Evolutionary conservation across 2,797 vertebrate species (phyloP).

Genomic region (Ibycter americanus): DNA sequence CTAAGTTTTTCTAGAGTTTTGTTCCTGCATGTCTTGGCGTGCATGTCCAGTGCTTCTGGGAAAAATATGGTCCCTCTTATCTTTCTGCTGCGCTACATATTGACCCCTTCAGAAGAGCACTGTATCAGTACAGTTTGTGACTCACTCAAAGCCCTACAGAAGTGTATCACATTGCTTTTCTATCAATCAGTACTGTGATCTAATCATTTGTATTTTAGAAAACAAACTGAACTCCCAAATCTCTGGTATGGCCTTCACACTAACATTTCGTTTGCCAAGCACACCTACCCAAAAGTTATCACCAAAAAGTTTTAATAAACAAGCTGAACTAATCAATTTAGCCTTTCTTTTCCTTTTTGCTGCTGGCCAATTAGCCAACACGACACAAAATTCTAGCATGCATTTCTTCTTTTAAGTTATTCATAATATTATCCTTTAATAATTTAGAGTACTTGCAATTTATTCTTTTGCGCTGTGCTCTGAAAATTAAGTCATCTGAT

Average conservation of each 20-base stretch:
- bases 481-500: slow-evolving; percentile 37
- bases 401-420: slow-evolving; percentile 8
- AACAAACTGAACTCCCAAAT: not conserved
- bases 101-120: not conserved
- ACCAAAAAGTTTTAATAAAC: not conserved
- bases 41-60: not conserved
- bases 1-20: not conserved
- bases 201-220: not conserved
- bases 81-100: not conserved
- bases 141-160: not conserved
- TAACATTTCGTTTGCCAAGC: not conserved
- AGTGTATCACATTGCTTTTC: not conserved
- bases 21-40: not conserved
- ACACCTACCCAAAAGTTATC: not conserved
- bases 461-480: not conserved
- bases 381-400: not conserved
- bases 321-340: not conserved
- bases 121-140: not conserved
- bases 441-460: slow-evolving; percentile 16
- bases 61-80: not conserved
- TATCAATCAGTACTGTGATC: not conserved
- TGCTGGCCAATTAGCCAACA: slow-evolving; percentile 17
- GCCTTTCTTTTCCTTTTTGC: not conserved
- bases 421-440: slow-evolving; percentile 9
- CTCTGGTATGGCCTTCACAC: not conserved